Conservation (phyloP, 2,797 vertebrate genomes). For the Naso thynnoides region DNA sequence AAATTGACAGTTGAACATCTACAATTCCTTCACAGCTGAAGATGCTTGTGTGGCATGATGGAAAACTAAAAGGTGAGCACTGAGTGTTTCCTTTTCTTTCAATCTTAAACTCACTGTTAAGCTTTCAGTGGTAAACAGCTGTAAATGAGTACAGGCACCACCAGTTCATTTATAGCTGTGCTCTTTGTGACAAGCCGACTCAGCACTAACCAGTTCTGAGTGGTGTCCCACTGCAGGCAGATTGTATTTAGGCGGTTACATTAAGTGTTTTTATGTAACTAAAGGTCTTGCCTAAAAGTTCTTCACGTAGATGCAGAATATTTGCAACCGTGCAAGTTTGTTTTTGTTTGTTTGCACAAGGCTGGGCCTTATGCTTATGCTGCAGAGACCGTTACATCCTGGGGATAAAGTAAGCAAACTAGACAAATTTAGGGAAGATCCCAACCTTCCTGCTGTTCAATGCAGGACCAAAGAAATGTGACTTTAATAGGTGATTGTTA, state of each 20-base stretch:
- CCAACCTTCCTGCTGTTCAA: neutral
- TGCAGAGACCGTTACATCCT: neutral
- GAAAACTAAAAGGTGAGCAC: neutral
- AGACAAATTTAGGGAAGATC: neutral
- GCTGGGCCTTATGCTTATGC: neutral
- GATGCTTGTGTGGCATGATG: neutral
- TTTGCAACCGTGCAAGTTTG: neutral
- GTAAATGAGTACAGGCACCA: too few relatives aligned
- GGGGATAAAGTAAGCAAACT: neutral
- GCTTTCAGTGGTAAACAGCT: too few relatives aligned
- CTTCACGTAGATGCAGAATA: too few relatives aligned
- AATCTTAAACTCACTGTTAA: neutral
- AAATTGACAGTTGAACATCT: neutral
- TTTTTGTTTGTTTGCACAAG: neutral
- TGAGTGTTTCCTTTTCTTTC: too few relatives aligned
- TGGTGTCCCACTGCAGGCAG: neutral
- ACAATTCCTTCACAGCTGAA: neutral
- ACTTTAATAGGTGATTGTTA: neutral
- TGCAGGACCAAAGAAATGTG: neutral
- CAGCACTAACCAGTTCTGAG: neutral
- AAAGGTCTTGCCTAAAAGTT: neutral
- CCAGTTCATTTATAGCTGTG: neutral
- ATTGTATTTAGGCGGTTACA: neutral
- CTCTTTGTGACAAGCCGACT: neutral
- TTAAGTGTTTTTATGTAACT: neutral